Conservation (phyloP, 2,797 vertebrate genomes). For the Acestrorhynchus altus region DNA sequence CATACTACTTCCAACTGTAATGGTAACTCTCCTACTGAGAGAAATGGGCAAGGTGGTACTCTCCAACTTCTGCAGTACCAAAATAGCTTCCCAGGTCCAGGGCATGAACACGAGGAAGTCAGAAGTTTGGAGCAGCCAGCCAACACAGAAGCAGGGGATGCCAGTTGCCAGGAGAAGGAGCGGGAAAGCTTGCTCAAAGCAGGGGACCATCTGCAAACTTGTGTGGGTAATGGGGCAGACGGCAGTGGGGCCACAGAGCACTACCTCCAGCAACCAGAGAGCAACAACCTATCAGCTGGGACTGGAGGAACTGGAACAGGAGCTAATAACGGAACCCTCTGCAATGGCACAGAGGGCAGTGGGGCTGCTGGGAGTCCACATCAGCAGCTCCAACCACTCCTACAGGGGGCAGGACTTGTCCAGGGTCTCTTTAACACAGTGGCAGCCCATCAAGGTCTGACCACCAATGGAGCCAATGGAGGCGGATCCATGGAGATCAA, state of each 20-base stretch:
- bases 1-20: slow-evolving; percentile 84
- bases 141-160: slow-evolving; percentile 29
- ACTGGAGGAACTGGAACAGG: slow-evolving; percentile 61
- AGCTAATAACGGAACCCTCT: slow-evolving; percentile 72
- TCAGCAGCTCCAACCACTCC: slow-evolving; percentile 81
- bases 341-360: slow-evolving; percentile 73
- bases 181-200: slow-evolving; percentile 86
- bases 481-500: slow-evolving; percentile 87
- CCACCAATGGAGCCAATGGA: slow-evolving; percentile 65
- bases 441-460: slow-evolving; percentile 83
- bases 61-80: slow-evolving; percentile 88
- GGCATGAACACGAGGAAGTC: slow-evolving; percentile 84
- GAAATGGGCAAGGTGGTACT: slow-evolving; percentile 65
- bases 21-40: slow-evolving; percentile 76
- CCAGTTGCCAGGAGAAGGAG: slow-evolving; percentile 69
- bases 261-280: slow-evolving; percentile 83
- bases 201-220: slow-evolving; percentile 85
- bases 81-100: slow-evolving; percentile 81
- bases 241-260: slow-evolving; percentile 82
- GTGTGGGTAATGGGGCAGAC: slow-evolving; percentile 71
- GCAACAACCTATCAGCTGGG: slow-evolving; percentile 62
- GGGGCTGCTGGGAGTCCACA: slow-evolving; percentile 53
- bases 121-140: slow-evolving; percentile 78
- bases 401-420: slow-evolving; percentile 85
- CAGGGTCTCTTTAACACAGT: slow-evolving; percentile 88